phyloP scores from a whole-genome alignment of 35 echinoderm and acorn worm genomes.

The Strongylocentrotus purpuratus region DNA sequence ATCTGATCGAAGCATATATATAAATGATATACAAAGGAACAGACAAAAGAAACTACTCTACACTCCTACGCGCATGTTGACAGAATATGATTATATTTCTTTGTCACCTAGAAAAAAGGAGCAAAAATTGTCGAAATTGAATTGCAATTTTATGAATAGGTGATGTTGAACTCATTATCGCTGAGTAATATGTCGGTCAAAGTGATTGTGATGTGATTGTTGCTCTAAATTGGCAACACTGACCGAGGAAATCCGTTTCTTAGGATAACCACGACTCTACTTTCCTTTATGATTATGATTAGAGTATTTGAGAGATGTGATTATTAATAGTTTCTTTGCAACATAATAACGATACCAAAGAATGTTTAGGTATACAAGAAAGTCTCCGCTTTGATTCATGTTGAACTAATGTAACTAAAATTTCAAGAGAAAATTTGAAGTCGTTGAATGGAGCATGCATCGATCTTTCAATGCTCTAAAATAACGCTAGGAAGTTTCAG shows the following conservation, averaged over 20 bases:
- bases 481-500: too few relatives aligned
- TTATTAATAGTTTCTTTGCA: too few relatives aligned
- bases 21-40: background rate
- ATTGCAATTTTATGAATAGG: background rate
- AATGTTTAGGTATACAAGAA: too few relatives aligned
- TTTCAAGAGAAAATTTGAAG: too few relatives aligned
- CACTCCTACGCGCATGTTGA: background rate
- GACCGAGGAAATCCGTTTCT: background rate
- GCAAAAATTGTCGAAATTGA: background rate
- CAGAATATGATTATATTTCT: background rate
- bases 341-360: too few relatives aligned
- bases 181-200: background rate
- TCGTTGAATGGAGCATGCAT: too few relatives aligned
- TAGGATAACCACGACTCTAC: background rate
- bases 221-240: background rate
- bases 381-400: too few relatives aligned
- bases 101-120: background rate
- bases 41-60: background rate
- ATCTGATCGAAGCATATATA: background rate
- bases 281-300: too few relatives aligned
- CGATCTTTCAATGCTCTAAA: too few relatives aligned
- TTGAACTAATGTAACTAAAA: too few relatives aligned
- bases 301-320: too few relatives aligned
- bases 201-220: background rate
- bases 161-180: background rate